phyloP scores from a whole-genome alignment of 2,888 invertebrate species.

The Dusona sp. region DNA sequence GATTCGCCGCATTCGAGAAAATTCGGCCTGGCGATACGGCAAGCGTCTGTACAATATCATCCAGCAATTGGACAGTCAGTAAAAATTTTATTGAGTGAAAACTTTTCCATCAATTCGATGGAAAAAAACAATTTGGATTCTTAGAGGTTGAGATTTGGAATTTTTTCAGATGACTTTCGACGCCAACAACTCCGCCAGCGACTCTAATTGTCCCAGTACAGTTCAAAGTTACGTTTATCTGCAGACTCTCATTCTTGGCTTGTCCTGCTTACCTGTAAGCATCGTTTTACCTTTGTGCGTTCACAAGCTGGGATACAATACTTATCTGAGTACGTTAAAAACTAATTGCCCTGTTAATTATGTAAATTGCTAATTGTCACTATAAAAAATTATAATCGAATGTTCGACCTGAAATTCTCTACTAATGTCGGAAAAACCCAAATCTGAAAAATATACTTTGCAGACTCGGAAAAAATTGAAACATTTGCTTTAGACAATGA shows the following conservation, averaged over 20 bases:
- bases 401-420: not conserved
- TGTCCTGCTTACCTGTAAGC: slow-evolving; percentile 91
- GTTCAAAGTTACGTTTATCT: slow-evolving; percentile 89
- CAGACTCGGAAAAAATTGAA: not conserved
- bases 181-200: not conserved
- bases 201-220: slow-evolving; percentile 87
- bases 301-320: slow-evolving; percentile 91
- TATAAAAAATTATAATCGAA: too few species aligned
- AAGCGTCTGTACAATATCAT: slow-evolving; percentile 91
- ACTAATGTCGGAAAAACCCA: not conserved
- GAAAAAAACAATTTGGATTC: not conserved
- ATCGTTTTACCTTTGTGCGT: slow-evolving; percentile 91
- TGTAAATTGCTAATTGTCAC: not conserved
- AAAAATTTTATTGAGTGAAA: not conserved
- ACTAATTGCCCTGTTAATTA: not conserved
- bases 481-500: not conserved
- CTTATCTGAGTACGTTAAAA: slow-evolving; percentile 88
- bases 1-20: slow-evolving; percentile 91
- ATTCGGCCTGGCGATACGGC: slow-evolving; percentile 88
- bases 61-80: slow-evolving; percentile 46
- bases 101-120: not conserved
- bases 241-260: slow-evolving; percentile 90
- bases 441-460: not conserved
- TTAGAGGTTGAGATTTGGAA: not conserved
- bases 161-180: slow-evolving; percentile 20